Conservation (phyloP, 2,113 vertebrate species). For the Procapra przewalskii region DNA sequence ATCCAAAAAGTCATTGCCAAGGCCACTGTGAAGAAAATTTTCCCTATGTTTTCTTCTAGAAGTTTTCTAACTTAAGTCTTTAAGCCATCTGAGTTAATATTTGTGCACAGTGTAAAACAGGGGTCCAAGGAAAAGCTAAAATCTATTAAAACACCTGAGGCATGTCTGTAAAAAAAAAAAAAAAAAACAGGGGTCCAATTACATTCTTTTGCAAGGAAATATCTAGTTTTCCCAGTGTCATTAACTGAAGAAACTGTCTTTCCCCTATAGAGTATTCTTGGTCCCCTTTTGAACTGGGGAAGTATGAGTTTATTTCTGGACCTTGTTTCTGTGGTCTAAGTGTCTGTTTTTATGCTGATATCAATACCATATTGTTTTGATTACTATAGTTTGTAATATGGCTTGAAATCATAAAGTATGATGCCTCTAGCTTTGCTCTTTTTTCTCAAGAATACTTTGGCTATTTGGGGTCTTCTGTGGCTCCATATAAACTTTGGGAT, state of each 20-base stretch:
- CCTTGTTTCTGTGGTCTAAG: neutral
- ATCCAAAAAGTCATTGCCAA: neutral
- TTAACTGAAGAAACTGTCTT: neutral
- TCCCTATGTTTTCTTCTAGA: neutral
- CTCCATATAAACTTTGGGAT: neutral
- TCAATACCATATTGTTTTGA: neutral
- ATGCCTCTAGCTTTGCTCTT: neutral
- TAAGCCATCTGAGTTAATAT: neutral
- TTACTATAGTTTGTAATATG: neutral
- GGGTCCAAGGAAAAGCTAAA: too few relatives aligned
- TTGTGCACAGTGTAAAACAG: neutral
- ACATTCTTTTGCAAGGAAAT: neutral
- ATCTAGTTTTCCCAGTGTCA: neutral
- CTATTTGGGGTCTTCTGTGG: neutral
- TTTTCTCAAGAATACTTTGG: neutral
- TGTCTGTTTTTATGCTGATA: neutral
- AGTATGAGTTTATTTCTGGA: neutral
- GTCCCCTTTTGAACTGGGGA: neutral
- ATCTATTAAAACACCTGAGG: too few relatives aligned
- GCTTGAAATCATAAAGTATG: neutral
- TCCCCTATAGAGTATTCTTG: neutral
- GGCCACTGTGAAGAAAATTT: neutral
- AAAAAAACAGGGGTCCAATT: neutral
- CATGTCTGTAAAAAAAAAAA: too few relatives aligned
- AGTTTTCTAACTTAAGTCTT: neutral